Conservation (phyloP, 2,113 vertebrate species). For the Dolichotis patagonum region DNA sequence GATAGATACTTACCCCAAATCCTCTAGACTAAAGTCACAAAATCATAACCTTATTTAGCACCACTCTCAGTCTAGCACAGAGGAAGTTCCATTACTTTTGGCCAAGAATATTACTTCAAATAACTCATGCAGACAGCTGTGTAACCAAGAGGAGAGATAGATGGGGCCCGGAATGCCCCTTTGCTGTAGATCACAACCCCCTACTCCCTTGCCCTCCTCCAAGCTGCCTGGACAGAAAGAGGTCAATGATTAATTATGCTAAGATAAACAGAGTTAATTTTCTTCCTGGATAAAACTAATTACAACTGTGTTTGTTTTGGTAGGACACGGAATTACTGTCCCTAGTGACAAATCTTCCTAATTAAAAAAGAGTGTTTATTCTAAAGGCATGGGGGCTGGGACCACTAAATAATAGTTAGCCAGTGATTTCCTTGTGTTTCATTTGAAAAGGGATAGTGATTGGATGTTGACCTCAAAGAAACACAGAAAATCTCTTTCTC, state of each 20-base stretch:
- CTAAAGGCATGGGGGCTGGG: slow-evolving; percentile 69
- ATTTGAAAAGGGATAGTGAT: slow-evolving; percentile 65
- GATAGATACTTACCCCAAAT: background rate
- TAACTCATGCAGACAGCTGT: slow-evolving; percentile 76
- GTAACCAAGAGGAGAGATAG: slow-evolving; percentile 72
- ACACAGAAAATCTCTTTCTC: slow-evolving; percentile 8
- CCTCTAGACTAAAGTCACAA: slow-evolving; percentile 56
- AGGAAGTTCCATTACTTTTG: slow-evolving; percentile 65
- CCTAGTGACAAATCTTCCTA: slow-evolving; percentile 84
- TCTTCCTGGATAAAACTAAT: slow-evolving; percentile 89
- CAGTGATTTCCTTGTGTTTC: slow-evolving; percentile 72
- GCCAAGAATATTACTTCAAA: slow-evolving; percentile 72
- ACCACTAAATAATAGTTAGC: slow-evolving; percentile 78
- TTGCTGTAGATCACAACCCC: slow-evolving; percentile 70
- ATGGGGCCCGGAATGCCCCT: slow-evolving; percentile 73
- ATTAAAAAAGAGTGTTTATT: slow-evolving; percentile 87
- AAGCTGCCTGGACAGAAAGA: slow-evolving; percentile 80
- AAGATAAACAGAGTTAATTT: slow-evolving; percentile 90
- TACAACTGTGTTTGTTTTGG: slow-evolving; percentile 88
- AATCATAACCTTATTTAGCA: slow-evolving; percentile 75
- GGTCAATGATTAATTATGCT: slow-evolving; percentile 88
- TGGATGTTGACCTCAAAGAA: slow-evolving; percentile 65
- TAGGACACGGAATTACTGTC: slow-evolving; percentile 87
- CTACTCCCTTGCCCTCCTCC: slow-evolving; percentile 76
- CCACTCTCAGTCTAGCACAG: slow-evolving; percentile 63